Evolutionary conservation across 2,797 vertebrate species (phyloP).

Genomic region (Poecilia gillii): DNA sequence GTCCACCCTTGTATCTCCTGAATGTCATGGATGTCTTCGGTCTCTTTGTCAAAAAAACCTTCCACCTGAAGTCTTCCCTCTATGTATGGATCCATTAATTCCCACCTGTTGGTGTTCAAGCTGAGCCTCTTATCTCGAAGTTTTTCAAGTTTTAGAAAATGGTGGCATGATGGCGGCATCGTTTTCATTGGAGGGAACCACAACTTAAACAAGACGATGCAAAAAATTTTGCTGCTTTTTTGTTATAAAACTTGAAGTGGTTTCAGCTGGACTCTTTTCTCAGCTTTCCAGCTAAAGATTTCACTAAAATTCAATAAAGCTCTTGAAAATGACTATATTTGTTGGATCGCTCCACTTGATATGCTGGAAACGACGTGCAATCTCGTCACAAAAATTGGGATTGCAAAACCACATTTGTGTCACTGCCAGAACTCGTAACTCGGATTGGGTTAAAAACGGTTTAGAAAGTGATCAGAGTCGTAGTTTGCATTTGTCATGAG

Average conservation of each 20-base stretch:
- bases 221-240: not conserved
- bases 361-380: not conserved
- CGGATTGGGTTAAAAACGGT: not conserved
- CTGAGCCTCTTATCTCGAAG: not conserved
- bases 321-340: not conserved
- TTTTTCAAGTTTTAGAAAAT: not conserved
- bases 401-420: not conserved
- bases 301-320: not conserved
- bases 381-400: not conserved
- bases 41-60: not conserved
- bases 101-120: not conserved
- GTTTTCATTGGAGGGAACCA: not conserved
- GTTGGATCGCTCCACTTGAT: not conserved
- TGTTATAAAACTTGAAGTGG: not conserved
- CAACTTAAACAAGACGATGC: not conserved
- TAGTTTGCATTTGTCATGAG: slow-evolving; percentile 73
- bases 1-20: not conserved
- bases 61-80: not conserved
- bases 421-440: not conserved
- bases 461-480: not conserved
- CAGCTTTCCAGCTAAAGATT: not conserved
- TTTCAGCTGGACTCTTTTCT: not conserved
- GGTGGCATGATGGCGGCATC: not conserved
- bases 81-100: not conserved
- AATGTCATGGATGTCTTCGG: not conserved